phyloP scores from a whole-genome alignment of 2,113 vertebrate species.

The Petrocephalus zakoni region DNA sequence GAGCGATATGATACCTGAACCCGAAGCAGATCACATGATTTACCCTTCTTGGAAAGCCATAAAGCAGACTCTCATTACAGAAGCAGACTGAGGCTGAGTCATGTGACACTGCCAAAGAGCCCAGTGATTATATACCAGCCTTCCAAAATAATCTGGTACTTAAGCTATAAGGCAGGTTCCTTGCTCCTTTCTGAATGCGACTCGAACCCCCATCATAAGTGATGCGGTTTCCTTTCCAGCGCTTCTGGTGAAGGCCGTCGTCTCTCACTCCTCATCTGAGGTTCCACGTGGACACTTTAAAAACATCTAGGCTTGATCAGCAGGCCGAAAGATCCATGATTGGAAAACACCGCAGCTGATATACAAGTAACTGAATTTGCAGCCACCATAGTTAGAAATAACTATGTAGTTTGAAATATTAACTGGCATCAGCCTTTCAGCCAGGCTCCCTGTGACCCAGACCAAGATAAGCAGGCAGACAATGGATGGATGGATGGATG shows the following conservation, averaged over 20 bases:
- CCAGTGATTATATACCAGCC: constrained; percentile 4
- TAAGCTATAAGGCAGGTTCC: neutral
- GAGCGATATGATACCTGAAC: constrained; percentile 52
- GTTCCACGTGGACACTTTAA: neutral
- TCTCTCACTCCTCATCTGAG: neutral
- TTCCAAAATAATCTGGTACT: neutral
- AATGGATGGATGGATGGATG: neutral
- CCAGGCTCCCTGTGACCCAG: neutral
- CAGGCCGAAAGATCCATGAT: neutral
- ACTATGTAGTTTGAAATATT: neutral
- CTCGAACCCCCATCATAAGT: neutral
- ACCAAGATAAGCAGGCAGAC: neutral
- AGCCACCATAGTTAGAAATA: too few relatives aligned
- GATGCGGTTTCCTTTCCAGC: neutral
- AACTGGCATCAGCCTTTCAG: neutral
- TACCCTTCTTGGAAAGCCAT: constrained; percentile 44
- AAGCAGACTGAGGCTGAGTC: constrained; percentile 54
- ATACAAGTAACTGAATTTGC: neutral
- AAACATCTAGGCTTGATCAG: neutral
- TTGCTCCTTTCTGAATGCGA: constrained; percentile 2
- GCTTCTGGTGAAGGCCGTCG: neutral
- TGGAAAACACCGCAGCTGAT: neutral
- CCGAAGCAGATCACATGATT: constrained; percentile 43
- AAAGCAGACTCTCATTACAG: constrained; percentile 44
- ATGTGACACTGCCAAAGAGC: constrained; percentile 59